Conservation (phyloP, 2,797 vertebrate genomes). For the Pempheris klunzingeri region DNA sequence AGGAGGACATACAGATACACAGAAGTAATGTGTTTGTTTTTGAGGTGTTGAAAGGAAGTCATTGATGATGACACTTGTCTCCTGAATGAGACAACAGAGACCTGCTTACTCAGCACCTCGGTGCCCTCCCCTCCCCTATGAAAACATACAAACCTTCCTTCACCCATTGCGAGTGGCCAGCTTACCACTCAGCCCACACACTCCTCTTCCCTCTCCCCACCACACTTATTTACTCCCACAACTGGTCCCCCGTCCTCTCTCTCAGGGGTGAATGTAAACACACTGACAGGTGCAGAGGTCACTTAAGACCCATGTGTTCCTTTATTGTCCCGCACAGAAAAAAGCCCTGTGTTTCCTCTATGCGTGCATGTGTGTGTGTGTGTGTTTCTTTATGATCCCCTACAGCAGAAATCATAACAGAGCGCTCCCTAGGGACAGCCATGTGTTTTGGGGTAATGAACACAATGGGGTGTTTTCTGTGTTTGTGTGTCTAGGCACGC, state of each 20-base stretch:
- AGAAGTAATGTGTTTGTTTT: slow-evolving; percentile 51
- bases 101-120: slow-evolving; percentile 62
- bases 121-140: slow-evolving; percentile 30
- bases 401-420: slow-evolving; percentile 70
- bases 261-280: slow-evolving; percentile 73
- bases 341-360: slow-evolving; percentile 48
- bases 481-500: slow-evolving; percentile 70
- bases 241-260: slow-evolving; percentile 36
- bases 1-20: background rate
- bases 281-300: slow-evolving; percentile 77
- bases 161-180: slow-evolving; percentile 21
- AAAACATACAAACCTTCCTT: slow-evolving; percentile 52
- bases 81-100: slow-evolving; percentile 49
- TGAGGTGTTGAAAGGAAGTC: slow-evolving; percentile 55
- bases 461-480: slow-evolving; percentile 70
- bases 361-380: slow-evolving; percentile 34
- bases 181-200: slow-evolving; percentile 30
- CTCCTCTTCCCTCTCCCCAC: slow-evolving; percentile 16
- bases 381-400: slow-evolving; percentile 56
- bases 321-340: slow-evolving; percentile 52
- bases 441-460: slow-evolving; percentile 71
- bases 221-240: slow-evolving; percentile 56
- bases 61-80: slow-evolving; percentile 59
- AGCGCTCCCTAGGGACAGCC: slow-evolving; percentile 56
- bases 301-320: slow-evolving; percentile 66